These are phyloP conservation scores for Lasioglossum marginatum DNA, from an alignment of 2,888 invertebrate genomes.

Conservation along the genomic window DNA sequence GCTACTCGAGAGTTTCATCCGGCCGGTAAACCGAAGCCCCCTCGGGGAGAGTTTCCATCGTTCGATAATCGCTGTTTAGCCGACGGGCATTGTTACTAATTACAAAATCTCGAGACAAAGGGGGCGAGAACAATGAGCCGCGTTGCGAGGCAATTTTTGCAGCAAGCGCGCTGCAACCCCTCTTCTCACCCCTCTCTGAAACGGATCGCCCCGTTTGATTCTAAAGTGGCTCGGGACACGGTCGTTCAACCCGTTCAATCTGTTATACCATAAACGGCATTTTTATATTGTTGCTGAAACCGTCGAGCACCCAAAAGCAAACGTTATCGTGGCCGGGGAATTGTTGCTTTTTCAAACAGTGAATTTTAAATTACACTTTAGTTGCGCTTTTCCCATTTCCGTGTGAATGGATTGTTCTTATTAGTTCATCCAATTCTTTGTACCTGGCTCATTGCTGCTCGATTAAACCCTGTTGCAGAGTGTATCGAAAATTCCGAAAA, in stretches of 20 bases:
- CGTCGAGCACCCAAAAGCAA: not conserved
- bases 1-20: conserved; percentile 36
- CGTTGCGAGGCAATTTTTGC: conserved; percentile 44
- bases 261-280: not conserved
- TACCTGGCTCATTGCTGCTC: not conserved
- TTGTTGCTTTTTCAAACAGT: not conserved
- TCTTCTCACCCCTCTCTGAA: conserved; percentile 23
- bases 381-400: not conserved
- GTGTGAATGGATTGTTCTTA: not conserved
- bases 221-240: conserved; percentile 27
- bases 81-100: conserved; percentile 59
- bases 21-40: conserved; percentile 29
- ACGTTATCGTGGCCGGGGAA: not conserved
- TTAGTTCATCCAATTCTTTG: not conserved
- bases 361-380: not conserved
- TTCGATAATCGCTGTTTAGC: conserved; percentile 58
- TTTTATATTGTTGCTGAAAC: not conserved
- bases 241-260: conserved; percentile 38
- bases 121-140: conserved; percentile 42
- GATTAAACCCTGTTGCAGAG: not conserved
- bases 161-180: conserved; percentile 16
- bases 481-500: not conserved
- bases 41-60: conserved; percentile 20
- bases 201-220: conserved; percentile 39
- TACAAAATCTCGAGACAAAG: conserved; percentile 51